A percentile compares a stretch with the other conserved stretches of the same genome.
These are phyloP conservation scores for Virgularia gustaviana DNA, from an alignment of 92 coral and sea anemone species.

Conservation along the genomic window DNA sequence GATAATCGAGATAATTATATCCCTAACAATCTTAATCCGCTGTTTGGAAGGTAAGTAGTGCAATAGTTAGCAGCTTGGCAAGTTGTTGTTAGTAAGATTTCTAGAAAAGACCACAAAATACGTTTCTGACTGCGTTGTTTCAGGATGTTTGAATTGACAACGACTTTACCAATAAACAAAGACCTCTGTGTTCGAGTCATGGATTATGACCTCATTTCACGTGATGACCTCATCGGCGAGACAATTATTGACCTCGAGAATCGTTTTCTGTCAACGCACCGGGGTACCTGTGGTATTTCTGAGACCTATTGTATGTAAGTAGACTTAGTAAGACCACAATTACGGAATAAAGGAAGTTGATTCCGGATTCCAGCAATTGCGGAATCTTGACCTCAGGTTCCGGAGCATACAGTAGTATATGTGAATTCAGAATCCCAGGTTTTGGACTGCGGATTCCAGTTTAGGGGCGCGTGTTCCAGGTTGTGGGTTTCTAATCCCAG, in stretches of 20 bases:
- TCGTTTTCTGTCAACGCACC: slow-evolving; percentile 73
- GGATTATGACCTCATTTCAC: slow-evolving; percentile 85
- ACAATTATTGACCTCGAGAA: slow-evolving; percentile 88
- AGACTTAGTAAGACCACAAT: too few relatives aligned
- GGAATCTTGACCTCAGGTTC: too few relatives aligned
- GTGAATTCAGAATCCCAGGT: too few relatives aligned
- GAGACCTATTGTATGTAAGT: slow-evolving; percentile 84
- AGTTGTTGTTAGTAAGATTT: too few relatives aligned
- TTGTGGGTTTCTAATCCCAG: too few relatives aligned
- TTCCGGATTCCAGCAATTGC: slow-evolving; percentile 78
- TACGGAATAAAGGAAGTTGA: slow-evolving; percentile 62
- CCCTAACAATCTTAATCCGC: slow-evolving; percentile 71
- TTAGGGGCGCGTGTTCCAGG: too few relatives aligned
- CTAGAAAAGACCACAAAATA: too few relatives aligned
- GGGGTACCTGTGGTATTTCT: slow-evolving; percentile 89
- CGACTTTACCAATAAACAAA: slow-evolving; percentile 77
- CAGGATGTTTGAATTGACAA: slow-evolving; percentile 95
- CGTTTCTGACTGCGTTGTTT: too few relatives aligned
- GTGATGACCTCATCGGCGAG: slow-evolving; percentile 86
- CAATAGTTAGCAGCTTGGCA: too few relatives aligned
- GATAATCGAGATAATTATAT: slow-evolving; percentile 77
- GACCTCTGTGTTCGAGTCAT: slow-evolving; percentile 72
- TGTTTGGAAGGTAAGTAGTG: slow-evolving; percentile 83
- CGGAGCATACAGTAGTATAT: too few relatives aligned
- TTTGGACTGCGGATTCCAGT: too few relatives aligned